Conservation (phyloP, 1,140 invertebrate genomes). For the Euura lappo region DNA sequence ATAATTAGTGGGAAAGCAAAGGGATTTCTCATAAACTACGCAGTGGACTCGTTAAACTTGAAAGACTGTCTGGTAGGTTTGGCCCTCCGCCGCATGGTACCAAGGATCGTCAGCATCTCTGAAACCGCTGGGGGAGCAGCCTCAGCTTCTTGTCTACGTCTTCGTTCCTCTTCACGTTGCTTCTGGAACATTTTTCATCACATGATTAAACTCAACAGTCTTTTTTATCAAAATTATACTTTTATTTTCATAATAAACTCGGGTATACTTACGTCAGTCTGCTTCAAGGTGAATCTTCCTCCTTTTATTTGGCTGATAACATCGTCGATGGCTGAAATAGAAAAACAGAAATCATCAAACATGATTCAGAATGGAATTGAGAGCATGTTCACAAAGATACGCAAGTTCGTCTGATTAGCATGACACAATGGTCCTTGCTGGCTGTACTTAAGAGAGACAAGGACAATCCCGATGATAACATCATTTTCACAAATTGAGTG, state of each 20-base stretch:
- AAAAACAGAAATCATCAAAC: conserved; percentile 18
- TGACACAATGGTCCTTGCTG: no score
- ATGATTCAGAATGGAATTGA: no score
- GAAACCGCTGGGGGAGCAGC: conserved; percentile 68
- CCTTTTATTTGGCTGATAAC: conserved; percentile 79
- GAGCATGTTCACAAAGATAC: no score
- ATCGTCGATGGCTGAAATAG: conserved; percentile 68
- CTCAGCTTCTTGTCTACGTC: conserved; percentile 62
- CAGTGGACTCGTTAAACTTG: conserved; percentile 18
- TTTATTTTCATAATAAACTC: conserved; percentile 16
- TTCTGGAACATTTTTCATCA: conserved; percentile 40
- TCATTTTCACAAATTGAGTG: no score
- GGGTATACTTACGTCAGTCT: conserved; percentile 62
- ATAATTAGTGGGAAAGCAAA: no score
- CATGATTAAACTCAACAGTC: conserved; percentile 13
- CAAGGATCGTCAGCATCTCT: conserved; percentile 75
- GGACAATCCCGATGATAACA: no score
- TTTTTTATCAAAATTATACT: no score
- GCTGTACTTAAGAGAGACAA: background rate
- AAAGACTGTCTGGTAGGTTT: conserved; percentile 48
- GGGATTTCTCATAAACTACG: background rate
- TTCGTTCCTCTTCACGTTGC: conserved; percentile 63
- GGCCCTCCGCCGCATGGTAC: conserved; percentile 68
- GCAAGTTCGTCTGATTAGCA: no score
- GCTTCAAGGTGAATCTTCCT: conserved; percentile 73